These are phyloP conservation scores for Dasyurus viverrinus DNA, from an alignment of 2,113 vertebrate species.

Conservation along the genomic window DNA sequence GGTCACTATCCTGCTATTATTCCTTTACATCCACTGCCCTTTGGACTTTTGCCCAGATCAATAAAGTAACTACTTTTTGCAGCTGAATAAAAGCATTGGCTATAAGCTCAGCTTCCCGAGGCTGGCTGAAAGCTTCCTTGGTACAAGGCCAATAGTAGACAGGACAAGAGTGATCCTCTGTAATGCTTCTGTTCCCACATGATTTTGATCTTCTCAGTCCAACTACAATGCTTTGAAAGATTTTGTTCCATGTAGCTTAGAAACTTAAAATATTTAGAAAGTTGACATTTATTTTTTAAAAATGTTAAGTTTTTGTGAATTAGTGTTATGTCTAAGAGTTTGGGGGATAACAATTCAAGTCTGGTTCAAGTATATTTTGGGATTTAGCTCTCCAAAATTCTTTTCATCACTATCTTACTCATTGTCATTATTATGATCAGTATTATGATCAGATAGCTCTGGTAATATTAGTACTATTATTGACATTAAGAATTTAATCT, in stretches of 20 bases:
- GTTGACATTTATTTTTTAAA: not conserved
- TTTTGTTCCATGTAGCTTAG: not conserved
- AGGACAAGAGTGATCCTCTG: not conserved
- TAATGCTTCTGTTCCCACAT: not conserved
- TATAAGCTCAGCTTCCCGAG: not conserved
- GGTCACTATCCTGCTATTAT: not conserved
- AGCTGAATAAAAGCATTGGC: not conserved
- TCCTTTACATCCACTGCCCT: not conserved
- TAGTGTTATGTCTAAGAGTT: not conserved
- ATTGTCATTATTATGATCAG: not conserved
- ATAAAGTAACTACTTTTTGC: not conserved
- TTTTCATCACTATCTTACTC: not conserved
- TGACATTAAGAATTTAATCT: not conserved
- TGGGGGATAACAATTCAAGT: not conserved
- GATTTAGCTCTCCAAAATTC: not conserved
- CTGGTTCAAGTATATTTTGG: not conserved
- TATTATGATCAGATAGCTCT: not conserved
- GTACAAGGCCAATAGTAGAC: not conserved
- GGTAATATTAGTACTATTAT: rapidly evolving
- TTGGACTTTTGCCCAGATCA: not conserved
- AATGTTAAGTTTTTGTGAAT: not conserved
- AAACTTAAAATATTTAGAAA: not conserved
- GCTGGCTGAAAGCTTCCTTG: not conserved
- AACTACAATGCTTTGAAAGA: not conserved
- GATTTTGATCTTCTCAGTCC: not conserved